Evolutionary conservation across 2,888 invertebrate genomes (phyloP), one percentile per base, ranked within the genome.

Genomic region (Cylindroiulus punctatus): DNA sequence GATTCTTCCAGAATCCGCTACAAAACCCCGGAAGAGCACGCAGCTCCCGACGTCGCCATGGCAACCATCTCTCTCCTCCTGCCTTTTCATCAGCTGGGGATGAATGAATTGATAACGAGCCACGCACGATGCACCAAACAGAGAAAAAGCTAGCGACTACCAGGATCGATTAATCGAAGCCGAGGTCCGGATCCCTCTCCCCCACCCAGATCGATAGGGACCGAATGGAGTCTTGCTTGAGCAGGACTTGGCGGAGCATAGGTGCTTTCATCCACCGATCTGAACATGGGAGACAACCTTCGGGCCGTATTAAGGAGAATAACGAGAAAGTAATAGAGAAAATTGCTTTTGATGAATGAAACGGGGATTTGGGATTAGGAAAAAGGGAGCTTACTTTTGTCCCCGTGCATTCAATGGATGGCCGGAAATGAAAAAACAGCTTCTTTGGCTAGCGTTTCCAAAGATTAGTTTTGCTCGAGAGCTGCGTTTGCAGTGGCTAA

Each of bases 31-130:
- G 81, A 81, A 81, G 81, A 81, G n/a, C n/a, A n/a, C n/a, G 81
- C 81, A 22, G n/a, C 26, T 65, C 65, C 26, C 65, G 26, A 22
- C 22, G 81, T 81, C 22, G 81, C 10, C 22, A 81, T 32, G 81
- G 81, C 32, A 81, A 81, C 81, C 81, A 26, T 22, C 76, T 76
- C 76, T 32, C 81, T 22, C 22, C 47, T 47, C 47, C 47, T 47
- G 47, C 14, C 47, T 47, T 47, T 47, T 17, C 17, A 81, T 81
- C 81, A 81, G 22, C 81, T 81, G 81, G 81, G 47, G 81, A 81
- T 81, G 81, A 81, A 81, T 81, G 81, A 81, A 81, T 81, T 81
- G 81, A 81, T 81, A 81, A 81, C 81, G 32, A 81, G 32, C 81
- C 32, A 32, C 32, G 81, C 47, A 47, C 47, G 47, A 17, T 47